phyloP scores from a whole-genome alignment of 1,140 invertebrate genomes.

The Vanessa atalanta region DNA sequence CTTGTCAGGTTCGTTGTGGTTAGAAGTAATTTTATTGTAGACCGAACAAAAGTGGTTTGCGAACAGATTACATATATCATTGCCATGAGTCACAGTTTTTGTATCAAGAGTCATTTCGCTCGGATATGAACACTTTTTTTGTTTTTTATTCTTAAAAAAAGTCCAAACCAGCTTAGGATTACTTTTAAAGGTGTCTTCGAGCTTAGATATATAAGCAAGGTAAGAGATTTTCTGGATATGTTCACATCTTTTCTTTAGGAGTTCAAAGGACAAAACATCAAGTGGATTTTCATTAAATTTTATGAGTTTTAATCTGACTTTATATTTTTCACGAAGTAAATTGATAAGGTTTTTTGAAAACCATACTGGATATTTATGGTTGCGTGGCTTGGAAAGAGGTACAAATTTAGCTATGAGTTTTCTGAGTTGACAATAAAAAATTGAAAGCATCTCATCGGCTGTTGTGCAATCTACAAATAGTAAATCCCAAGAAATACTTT shows the following conservation, averaged over 20 bases:
- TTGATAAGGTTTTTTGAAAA: constrained; percentile 1
- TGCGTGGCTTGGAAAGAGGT: neutral
- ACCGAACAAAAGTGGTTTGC: neutral
- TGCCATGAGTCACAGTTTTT: no score
- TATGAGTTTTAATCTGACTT: neutral
- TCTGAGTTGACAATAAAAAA: no score
- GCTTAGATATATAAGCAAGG: neutral
- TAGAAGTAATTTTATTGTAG: neutral
- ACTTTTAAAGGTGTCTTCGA: no score
- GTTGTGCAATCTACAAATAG: neutral
- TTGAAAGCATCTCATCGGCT: no score
- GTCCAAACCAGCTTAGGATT: no score
- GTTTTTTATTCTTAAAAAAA: no score
- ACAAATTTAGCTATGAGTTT: neutral
- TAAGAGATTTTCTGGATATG: no score
- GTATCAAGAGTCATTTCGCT: no score
- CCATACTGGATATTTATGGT: constrained; percentile 6
- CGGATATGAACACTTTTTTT: no score
- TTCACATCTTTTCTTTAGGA: neutral
- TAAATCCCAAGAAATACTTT: neutral
- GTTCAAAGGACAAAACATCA: constrained; percentile 9
- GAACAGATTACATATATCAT: neutral
- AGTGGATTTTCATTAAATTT: constrained; percentile 3
- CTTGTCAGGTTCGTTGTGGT: neutral
- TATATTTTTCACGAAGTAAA: constrained; percentile 8